Evolutionary conservation across 2,113 vertebrate genomes (phyloP).

Genomic region (Sylvia atricapilla): DNA sequence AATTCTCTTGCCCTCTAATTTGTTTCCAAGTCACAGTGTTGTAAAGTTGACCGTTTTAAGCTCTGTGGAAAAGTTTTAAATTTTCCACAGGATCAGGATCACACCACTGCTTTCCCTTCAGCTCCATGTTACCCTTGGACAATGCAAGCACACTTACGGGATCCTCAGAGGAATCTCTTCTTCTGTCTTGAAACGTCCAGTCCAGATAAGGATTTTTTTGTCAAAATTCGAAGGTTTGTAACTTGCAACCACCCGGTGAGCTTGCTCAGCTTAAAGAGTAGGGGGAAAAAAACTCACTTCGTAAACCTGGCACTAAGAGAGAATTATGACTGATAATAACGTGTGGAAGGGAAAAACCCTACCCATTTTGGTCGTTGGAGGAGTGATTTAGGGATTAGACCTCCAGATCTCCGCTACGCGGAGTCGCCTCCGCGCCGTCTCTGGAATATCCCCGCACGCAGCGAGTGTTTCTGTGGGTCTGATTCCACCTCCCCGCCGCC

Average conservation of each 20-base stretch:
- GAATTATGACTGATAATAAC: fast-evolving
- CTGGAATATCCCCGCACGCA: fast-evolving
- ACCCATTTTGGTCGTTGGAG: fast-evolving
- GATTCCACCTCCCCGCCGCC: not conserved
- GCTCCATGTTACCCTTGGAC: not conserved
- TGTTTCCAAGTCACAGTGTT: not conserved
- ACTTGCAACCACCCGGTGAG: constrained; percentile 61
- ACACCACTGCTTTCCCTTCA: not conserved
- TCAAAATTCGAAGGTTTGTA: constrained; percentile 73
- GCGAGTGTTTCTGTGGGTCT: fast-evolving
- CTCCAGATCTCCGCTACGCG: fast-evolving
- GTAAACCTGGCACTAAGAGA: not conserved
- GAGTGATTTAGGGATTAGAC: not conserved
- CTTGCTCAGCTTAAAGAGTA: constrained; percentile 32
- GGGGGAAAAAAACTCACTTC: fast-evolving
- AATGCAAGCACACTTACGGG: constrained; percentile 51
- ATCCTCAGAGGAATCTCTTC: constrained; percentile 73
- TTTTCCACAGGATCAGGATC: not conserved
- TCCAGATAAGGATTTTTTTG: constrained; percentile 77
- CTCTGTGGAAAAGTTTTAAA: not conserved
- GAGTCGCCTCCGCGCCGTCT: fast-evolving
- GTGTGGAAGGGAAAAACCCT: not conserved
- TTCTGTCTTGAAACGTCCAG: constrained; percentile 73
- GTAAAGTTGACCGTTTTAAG: not conserved
- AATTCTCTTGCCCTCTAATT: constrained; percentile 10